Evolutionary conservation across 2,797 vertebrate species (phyloP).

Genomic region (Fringilla coelebs): DNA sequence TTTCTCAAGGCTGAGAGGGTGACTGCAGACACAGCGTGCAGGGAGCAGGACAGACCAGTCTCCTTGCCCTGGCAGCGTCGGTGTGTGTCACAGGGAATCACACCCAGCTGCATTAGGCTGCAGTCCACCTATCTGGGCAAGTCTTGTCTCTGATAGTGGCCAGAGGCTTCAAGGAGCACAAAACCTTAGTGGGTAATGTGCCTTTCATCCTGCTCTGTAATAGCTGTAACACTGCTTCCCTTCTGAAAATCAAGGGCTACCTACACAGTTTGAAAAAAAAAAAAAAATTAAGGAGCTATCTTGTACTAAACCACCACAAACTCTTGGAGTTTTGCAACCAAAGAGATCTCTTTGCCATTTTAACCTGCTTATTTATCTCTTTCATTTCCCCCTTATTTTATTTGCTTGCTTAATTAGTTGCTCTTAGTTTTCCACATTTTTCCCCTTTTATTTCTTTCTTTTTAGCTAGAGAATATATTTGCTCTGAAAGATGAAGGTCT

Average conservation of each 20-base stretch:
- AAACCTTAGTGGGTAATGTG: neutral
- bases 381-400: neutral
- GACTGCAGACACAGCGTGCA: neutral
- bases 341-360: neutral
- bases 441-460: neutral
- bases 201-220: neutral
- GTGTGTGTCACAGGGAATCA: conserved; percentile 30
- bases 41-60: conserved; percentile 40
- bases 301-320: neutral
- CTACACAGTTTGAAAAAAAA: neutral
- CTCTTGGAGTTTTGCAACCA: neutral
- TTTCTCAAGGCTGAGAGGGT: neutral
- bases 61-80: neutral
- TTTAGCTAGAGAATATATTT: neutral
- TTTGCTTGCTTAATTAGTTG: neutral
- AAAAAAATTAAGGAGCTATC: neutral
- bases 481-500: neutral
- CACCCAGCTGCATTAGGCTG: neutral
- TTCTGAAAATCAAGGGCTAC: neutral
- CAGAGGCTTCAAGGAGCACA: conserved; percentile 10
- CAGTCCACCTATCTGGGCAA: neutral
- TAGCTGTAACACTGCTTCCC: neutral
- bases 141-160: conserved; percentile 16
- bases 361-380: neutral
- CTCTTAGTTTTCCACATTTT: neutral